Evolutionary conservation across 2,113 vertebrate genomes (phyloP), one percentile per base, ranked within the genome.

Genomic region (Eubucco bourcierii): DNA sequence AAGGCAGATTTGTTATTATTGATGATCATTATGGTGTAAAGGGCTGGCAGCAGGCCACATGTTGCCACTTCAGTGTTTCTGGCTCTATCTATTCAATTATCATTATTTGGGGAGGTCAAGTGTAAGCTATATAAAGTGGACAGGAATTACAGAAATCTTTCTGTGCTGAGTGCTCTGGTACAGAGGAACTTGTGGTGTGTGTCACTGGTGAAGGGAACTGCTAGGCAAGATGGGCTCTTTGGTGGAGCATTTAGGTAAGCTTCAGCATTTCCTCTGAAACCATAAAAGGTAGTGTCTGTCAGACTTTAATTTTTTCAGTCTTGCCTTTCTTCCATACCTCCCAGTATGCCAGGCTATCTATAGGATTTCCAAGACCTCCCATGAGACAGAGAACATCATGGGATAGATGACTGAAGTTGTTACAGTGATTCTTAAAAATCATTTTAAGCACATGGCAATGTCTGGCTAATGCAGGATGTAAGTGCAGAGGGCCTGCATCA

Each of bases 101-200:
- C 90, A 44, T 90, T 87, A 84, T 77, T 71, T 2, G 4, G 58
- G 31, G 87, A 95, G 64, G 90, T 93, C 94, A 93, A 74, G 87
- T 84, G 88, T 87, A 81, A 94, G 50, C 86, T 72, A 10, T 23
- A 12, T 28, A 55, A 65, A 84, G 33, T 9, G 65, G 55, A 37
- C 46, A 67, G 59, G 74, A 86, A 81, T 90, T 66, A 76, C 39
- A 67, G 84, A 90, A 84, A 81, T 34, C 37, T 16, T 76, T 73
- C 86, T 75, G 44, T 47, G 55, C 70, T 13, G 60, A 91, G 37
- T 33, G 65, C 47, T 56, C 14, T 55, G 66, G 41, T 37, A 24
- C 10, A 75, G 74, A 88, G 64, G 44, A 33, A 14, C 56, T 37
- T 25, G 56, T 21, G 64, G 17, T 78, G 16, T 27, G 33, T 50